phyloP scores from a whole-genome alignment of 2,113 vertebrate genomes.

The Nestor notabilis region DNA sequence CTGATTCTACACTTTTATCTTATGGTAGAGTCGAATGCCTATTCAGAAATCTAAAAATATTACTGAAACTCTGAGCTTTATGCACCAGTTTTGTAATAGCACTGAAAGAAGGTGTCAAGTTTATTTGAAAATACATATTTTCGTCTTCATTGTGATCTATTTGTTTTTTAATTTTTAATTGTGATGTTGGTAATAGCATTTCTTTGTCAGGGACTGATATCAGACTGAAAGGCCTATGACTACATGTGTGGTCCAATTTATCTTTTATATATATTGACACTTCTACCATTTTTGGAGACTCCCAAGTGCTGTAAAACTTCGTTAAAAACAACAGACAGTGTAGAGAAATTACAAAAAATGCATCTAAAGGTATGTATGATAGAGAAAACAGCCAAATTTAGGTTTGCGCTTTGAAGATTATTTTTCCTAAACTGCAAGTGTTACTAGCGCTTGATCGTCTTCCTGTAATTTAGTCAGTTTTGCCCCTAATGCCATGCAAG shows the following conservation, averaged over 20 bases:
- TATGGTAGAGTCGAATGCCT: neutral
- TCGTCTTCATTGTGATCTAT: neutral
- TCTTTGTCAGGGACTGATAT: neutral
- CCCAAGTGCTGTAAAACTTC: neutral
- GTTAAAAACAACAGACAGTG: neutral
- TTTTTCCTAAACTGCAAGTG: neutral
- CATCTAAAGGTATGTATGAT: neutral
- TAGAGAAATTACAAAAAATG: neutral
- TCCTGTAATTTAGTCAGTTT: neutral
- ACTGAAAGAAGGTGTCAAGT: neutral
- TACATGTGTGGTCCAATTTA: neutral
- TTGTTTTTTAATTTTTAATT: neutral
- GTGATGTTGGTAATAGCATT: neutral
- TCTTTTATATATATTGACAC: neutral
- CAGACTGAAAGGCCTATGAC: neutral
- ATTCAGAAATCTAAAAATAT: neutral
- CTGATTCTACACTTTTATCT: neutral
- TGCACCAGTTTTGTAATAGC: neutral
- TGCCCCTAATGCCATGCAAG: neutral
- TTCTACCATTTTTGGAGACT: neutral
- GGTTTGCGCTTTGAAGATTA: neutral
- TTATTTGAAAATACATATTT: neutral
- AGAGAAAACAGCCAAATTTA: neutral
- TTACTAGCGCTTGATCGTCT: neutral
- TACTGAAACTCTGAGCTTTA: neutral